Percentiles rank a stretch among this genome's conserved stretches.
phyloP scores from a whole-genome alignment of 2,113 vertebrate species.

The Limanda limanda region DNA sequence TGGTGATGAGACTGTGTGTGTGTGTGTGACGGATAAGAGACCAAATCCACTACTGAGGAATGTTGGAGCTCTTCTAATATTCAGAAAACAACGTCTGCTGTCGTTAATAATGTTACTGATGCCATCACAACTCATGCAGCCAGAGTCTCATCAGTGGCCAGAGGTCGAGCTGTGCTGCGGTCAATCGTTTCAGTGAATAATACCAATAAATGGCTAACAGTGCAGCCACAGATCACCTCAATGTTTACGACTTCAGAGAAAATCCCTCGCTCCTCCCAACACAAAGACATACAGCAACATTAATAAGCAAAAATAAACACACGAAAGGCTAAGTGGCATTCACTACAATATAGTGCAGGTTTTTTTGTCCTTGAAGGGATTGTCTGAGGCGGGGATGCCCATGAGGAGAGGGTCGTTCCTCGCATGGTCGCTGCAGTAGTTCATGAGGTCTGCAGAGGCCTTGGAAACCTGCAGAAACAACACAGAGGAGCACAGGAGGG shows the following conservation, averaged over 20 bases:
- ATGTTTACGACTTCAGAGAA: slow-evolving; percentile 4
- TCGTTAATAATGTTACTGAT: neutral
- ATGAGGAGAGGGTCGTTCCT: slow-evolving; percentile 92
- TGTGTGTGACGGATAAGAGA: neutral
- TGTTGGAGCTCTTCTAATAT: neutral
- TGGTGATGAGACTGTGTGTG: slow-evolving; percentile 12
- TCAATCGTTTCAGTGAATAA: slow-evolving; percentile 19
- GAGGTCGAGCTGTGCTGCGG: slow-evolving; percentile 26
- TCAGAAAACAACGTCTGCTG: slow-evolving; percentile 5
- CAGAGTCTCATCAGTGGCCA: slow-evolving; percentile 43
- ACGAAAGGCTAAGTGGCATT: slow-evolving; percentile 50
- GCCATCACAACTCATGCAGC: slow-evolving; percentile 19
- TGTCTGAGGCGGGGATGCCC: slow-evolving; percentile 94
- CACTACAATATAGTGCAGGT: slow-evolving; percentile 94
- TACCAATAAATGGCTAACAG: too few species aligned
- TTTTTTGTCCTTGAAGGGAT: slow-evolving; percentile 99
- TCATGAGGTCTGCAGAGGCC: slow-evolving; percentile 95
- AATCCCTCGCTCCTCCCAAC: slow-evolving; percentile 41
- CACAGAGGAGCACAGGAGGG: neutral
- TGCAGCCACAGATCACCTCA: neutral
- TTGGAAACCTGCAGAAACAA: slow-evolving; percentile 90
- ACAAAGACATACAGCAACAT: slow-evolving; percentile 66
- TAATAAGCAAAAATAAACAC: slow-evolving; percentile 59
- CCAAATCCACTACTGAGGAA: slow-evolving; percentile 10
- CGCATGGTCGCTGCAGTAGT: slow-evolving; percentile 92